Base-by-base conservation (phyloP, 2,113 vertebrate species). In the Tychaedon coryphoeus region DNA sequence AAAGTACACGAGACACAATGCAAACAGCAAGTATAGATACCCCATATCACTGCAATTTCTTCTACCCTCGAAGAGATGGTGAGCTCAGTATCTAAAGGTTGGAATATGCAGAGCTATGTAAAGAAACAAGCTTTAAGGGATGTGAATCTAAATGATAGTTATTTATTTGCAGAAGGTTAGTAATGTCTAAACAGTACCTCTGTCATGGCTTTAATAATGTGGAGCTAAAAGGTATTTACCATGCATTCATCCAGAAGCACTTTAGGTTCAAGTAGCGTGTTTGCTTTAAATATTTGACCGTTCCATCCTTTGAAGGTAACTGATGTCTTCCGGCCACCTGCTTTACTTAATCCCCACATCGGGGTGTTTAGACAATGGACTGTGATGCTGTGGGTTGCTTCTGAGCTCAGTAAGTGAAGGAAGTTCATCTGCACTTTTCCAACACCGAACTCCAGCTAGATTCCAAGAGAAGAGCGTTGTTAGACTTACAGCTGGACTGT, bases 401-500 rank as follows among this genome's bases (percentile, higher is more conserved):
- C 98, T n/a, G 98, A 97, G 95, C 99, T 99, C 97, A 99, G 96
- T 80, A 99, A 98, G 95, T 99, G 99, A 95, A 99, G 98, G 95
- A 99, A 99, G 96, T 99, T 99, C 99, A 99, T 99, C 97, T 99
- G 99, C 85, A 99, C 99, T 97, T 99, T 99, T 67, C 98, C 98
- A 47, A 99, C 79, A 64, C 97, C 98, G 50, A 99, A 99, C 88
- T 97, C 98, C 98, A 99, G 96, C 99, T 99, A 94, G 86, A 70
- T 76, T 73, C 75, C 18, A 31, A 95, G 97, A 97, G 56, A 97
- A 72, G 96, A 7, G 23, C 28, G 19, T 29, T 2, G 2, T 96
- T 61, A 96, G 69, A 40, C 8, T 62, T 45, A 29, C 1, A 84
- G 47, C 29, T 75, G 86, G 54, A 18, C 53, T 48, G 20, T 29